Evolutionary conservation across 2,888 invertebrate genomes (phyloP).

Genomic region (Acholoe squamosa): DNA sequence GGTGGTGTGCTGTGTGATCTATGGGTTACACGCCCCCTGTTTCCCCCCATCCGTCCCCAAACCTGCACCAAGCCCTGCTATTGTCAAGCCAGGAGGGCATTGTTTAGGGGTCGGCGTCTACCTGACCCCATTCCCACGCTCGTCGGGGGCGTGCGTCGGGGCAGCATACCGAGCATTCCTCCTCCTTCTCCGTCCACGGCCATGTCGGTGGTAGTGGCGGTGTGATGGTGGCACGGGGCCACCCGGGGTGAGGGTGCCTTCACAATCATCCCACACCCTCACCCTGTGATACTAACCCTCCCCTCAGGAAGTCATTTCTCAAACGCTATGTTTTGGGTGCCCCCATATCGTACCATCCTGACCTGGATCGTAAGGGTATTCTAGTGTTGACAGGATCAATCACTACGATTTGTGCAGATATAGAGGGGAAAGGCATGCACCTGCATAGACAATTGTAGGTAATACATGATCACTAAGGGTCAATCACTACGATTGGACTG

Average conservation of each 20-base stretch:
- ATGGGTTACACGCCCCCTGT: not conserved
- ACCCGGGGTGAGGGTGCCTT: constrained; percentile 27
- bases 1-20: constrained; percentile 3
- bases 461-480: too few species aligned
- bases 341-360: too few species aligned
- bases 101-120: constrained; percentile 27
- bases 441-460: too few species aligned
- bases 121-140: constrained; percentile 34
- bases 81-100: not conserved
- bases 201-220: too few species aligned
- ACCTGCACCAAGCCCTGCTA: not conserved
- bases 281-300: not conserved
- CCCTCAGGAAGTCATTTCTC: too few species aligned
- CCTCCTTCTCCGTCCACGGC: not conserved
- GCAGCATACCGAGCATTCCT: not conserved
- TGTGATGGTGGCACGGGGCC: constrained; percentile 28
- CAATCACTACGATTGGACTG: too few species aligned
- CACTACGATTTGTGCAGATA: too few species aligned
- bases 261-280: not conserved
- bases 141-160: not conserved
- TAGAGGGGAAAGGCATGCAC: too few species aligned
- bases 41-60: not conserved
- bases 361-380: too few species aligned
- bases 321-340: too few species aligned
- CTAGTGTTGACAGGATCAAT: too few species aligned